Conservation (phyloP, 1,140 invertebrate genomes). For the Ceratina calcarata region DNA sequence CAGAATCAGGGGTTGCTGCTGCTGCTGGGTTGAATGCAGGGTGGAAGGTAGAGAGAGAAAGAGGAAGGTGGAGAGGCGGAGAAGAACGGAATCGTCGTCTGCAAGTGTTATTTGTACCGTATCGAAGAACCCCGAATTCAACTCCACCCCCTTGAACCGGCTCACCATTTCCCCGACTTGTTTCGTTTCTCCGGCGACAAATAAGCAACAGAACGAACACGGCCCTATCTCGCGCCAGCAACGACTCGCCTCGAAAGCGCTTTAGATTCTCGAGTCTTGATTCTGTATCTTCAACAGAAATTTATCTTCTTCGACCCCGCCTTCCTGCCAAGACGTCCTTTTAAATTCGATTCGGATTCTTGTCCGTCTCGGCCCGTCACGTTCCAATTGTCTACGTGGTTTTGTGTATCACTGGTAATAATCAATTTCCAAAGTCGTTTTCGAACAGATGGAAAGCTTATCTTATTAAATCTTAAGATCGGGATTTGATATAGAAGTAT, state of each 20-base stretch:
- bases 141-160: slow-evolving; percentile 35
- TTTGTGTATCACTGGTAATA: too few species aligned
- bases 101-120: slow-evolving; percentile 64
- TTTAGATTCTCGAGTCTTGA: slow-evolving; percentile 62
- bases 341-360: slow-evolving; percentile 61
- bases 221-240: slow-evolving; percentile 59
- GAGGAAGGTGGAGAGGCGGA: not conserved
- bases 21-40: not conserved
- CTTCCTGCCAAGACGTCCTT: slow-evolving; percentile 21
- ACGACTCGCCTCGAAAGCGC: slow-evolving; percentile 53
- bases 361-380: slow-evolving; percentile 32
- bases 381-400: slow-evolving; percentile 42
- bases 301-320: slow-evolving; percentile 63
- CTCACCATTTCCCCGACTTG: slow-evolving; percentile 58
- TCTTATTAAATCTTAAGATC: too few species aligned
- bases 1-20: slow-evolving; percentile 37
- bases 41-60: slow-evolving; percentile 8
- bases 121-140: slow-evolving; percentile 51
- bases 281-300: slow-evolving; percentile 51
- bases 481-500: too few species aligned
- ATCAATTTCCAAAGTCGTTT: too few species aligned
- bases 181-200: slow-evolving; percentile 66
- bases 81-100: slow-evolving; percentile 37
- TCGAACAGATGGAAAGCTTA: too few species aligned
- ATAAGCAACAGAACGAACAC: slow-evolving; percentile 64